phyloP scores from a whole-genome alignment of 2,888 invertebrate species.

The Ellobium chinense region DNA sequence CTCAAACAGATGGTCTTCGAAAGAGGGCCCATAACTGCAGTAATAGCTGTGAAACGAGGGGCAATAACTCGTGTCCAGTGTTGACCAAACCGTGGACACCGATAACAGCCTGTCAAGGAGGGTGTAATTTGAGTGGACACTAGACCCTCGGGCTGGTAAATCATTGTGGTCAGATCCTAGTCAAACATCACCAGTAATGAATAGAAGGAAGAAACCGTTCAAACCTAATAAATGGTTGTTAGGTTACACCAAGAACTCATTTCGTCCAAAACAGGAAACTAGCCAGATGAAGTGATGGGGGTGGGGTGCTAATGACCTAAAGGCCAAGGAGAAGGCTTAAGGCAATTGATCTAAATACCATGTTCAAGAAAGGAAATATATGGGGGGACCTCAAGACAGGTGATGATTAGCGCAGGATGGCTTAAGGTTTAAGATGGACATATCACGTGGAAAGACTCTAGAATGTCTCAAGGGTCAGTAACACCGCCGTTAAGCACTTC shows the following conservation, averaged over 20 bases:
- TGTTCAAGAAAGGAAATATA: too few relatives aligned
- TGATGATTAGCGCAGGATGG: too few relatives aligned
- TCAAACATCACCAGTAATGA: not conserved
- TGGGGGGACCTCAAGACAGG: too few relatives aligned
- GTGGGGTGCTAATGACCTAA: too few relatives aligned
- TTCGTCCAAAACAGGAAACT: too few relatives aligned
- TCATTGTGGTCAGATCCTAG: not conserved
- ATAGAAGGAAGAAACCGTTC: not conserved
- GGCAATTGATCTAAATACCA: too few relatives aligned
- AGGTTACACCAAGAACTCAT: constrained; percentile 1
- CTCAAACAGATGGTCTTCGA: not conserved
- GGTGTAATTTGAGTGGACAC: not conserved
- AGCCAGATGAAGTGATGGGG: too few relatives aligned
- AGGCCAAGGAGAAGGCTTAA: too few relatives aligned
- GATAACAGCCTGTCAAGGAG: not conserved
- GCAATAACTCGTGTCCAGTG: not conserved
- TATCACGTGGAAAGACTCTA: too few relatives aligned
- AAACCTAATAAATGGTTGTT: not conserved
- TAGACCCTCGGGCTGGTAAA: not conserved
- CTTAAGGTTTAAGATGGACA: too few relatives aligned
- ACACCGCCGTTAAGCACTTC: too few relatives aligned
- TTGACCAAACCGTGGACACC: not conserved
- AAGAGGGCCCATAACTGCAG: not conserved
- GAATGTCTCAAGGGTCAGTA: too few relatives aligned
- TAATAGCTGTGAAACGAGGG: not conserved